Evolutionary conservation across 35 echinoderm and acorn worm genomes (phyloP).

Genomic region (Lytechinus variegatus): DNA sequence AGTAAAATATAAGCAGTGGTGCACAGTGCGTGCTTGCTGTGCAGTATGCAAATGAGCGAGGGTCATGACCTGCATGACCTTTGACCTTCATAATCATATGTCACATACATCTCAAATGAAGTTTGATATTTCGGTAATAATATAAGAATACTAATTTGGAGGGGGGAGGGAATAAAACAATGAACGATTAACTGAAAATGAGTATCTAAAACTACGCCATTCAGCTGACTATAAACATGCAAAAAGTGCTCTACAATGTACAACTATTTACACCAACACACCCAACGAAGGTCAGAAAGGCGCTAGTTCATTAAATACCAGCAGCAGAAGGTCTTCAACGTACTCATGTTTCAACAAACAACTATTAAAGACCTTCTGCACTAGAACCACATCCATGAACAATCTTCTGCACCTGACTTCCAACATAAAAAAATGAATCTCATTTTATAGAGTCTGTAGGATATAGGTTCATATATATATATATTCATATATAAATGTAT

Average conservation of each 20-base stretch:
- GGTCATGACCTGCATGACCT: slow-evolving; percentile 49
- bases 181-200: neutral
- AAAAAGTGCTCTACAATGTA: slow-evolving; percentile 19
- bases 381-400: neutral
- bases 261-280: slow-evolving; percentile 11
- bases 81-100: neutral
- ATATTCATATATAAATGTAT: slow-evolving; percentile 21
- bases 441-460: neutral
- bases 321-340: neutral
- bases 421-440: slow-evolving; percentile 4
- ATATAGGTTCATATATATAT: slow-evolving; percentile 15
- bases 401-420: neutral
- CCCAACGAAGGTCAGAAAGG: neutral
- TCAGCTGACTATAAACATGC: slow-evolving; percentile 10
- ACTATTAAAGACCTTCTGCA: neutral
- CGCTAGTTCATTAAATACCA: neutral
- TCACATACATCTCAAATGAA: slow-evolving; percentile 29
- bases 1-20: neutral
- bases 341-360: neutral
- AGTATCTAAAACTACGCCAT: neutral
- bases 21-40: neutral
- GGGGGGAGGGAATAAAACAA: neutral
- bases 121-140: neutral
- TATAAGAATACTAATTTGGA: neutral
- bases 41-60: neutral